Evolutionary conservation across 1,140 invertebrate species (phyloP), one percentile per base, ranked within the genome.

Genomic region (Leptoteleia sp.): DNA sequence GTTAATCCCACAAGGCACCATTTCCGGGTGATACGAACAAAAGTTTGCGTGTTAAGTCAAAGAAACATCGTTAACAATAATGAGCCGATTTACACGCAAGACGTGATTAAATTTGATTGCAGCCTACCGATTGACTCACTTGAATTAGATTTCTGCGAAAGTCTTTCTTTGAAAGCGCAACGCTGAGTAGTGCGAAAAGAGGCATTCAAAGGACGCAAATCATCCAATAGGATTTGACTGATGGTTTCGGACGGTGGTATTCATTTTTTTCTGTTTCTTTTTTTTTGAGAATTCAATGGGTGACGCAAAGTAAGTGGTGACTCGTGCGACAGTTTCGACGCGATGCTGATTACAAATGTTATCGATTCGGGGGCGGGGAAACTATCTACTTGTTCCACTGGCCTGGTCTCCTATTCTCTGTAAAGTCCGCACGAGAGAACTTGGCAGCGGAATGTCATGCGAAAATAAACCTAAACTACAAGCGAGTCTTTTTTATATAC

Each of bases 321-420:
- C 16, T 2, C 29, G 25, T 31, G 31, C 31, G 43, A 29, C 22
- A 50, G 31, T 50, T 40, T 64, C 22, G 12, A n/a, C 6, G 43
- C 8, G 15, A 11, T 13, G 33, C 8, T 22, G 19, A 68, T 68
- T 47, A 47, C 40, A 55, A 68, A 65, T 65, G 38, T n/a, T 57
- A 68, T 68, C 42, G 64, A 68, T 68, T 57, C 11, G 37, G 27
- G 31, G 37, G 5, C 38, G 37, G 37, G 11, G 45, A 33, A 47
- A 40, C 22, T 55, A 40, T 67, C 50, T 45, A 57, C 65, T 59
- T 50, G 65, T 42, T 70, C 65, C 65, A 59, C 65, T 70, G 65
- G 65, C 65, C 65, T 68, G 52, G 65, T 68, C 65, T 70, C 65
- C 54, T 70, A 70, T 61, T 70, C 43, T 59, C 11, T 25, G 57